Conservation (phyloP, 1,140 invertebrate genomes). For the Solenopsis invicta region DNA sequence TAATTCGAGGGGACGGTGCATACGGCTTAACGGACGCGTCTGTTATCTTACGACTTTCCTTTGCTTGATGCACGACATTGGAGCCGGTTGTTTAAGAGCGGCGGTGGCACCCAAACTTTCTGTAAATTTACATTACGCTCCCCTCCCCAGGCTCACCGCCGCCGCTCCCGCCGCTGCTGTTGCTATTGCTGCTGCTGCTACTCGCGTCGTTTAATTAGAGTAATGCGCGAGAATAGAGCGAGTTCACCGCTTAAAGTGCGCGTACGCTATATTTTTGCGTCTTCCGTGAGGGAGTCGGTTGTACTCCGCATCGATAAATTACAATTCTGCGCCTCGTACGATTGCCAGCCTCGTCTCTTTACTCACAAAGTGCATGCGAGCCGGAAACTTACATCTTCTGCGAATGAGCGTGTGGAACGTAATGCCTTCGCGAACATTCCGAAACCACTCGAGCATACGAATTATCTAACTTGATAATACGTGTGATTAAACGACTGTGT, state of each 20-base stretch:
- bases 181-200: not conserved
- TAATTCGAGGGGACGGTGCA: slow-evolving; percentile 9
- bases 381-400: slow-evolving; percentile 48
- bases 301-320: slow-evolving; percentile 47
- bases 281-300: slow-evolving; percentile 10
- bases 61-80: slow-evolving; percentile 50
- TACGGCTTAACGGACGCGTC: slow-evolving; percentile 34
- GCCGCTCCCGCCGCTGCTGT: not conserved
- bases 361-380: slow-evolving; percentile 42
- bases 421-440: slow-evolving; percentile 15
- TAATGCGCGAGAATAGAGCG: slow-evolving; percentile 57
- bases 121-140: slow-evolving; percentile 56
- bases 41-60: slow-evolving; percentile 56
- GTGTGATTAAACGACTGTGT: not conserved
- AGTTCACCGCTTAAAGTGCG: slow-evolving; percentile 49
- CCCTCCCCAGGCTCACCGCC: not conserved
- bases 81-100: slow-evolving; percentile 50
- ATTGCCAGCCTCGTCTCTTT: slow-evolving; percentile 26
- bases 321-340: slow-evolving; percentile 52
- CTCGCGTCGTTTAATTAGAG: slow-evolving; percentile 57
- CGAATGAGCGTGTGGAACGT: not conserved
- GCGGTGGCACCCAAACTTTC: slow-evolving; percentile 39
- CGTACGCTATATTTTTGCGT: slow-evolving; percentile 49
- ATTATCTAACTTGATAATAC: not conserved
- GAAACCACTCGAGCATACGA: not conserved